Base-by-base conservation (phyloP, 2,888 invertebrate genomes). In the Amphipoea lucens region DNA sequence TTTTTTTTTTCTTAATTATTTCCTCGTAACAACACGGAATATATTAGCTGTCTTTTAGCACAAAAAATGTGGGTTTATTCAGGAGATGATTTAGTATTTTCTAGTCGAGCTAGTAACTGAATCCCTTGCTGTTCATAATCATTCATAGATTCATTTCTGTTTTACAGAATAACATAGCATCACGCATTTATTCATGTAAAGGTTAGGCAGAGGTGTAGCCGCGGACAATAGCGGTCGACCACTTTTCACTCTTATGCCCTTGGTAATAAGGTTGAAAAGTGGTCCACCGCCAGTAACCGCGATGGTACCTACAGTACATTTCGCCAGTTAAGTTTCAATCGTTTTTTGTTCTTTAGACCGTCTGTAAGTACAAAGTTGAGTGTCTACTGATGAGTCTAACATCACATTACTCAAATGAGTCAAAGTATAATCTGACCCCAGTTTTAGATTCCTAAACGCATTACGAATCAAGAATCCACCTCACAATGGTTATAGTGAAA, bases 391-490 rank as follows among this genome's bases (percentile, higher is more conserved):
- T n/a, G 11, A 65, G 2, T 17, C 60, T 71, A 40, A 40, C 65
- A 40, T 62, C 17, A 71, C n/a, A 40, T 4, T 12, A 9, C 17
- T 71, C 6, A 65, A 65, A 81, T 85, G 65, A 79, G 48, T 82
- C 72, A 87, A 85, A 81, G 76, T 71, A 69, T 73, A 62, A 45
- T 72, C 66, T 84, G 85, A 85, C 83, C 87, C 83, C 76, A 79
- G 86, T 87, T 83, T 87, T 87, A 90, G 87, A 90, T 91, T 90
- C 88, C 79, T 83, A 79, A 87, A 89, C 79, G 82, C 76, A 88
- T 89, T 88, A 90, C 85, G 83, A 87, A 87, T 84, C 78, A 85
- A 88, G 87, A 91, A 91, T 92, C 88, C 88, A 89, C 82, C 60
- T 82, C 77, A 87, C 90, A 90, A 88, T 90, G 88, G 88, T 88